These are phyloP conservation scores for Acanthurus leucopareius DNA, from an alignment of 2,797 vertebrate species.

Conservation along the genomic window DNA sequence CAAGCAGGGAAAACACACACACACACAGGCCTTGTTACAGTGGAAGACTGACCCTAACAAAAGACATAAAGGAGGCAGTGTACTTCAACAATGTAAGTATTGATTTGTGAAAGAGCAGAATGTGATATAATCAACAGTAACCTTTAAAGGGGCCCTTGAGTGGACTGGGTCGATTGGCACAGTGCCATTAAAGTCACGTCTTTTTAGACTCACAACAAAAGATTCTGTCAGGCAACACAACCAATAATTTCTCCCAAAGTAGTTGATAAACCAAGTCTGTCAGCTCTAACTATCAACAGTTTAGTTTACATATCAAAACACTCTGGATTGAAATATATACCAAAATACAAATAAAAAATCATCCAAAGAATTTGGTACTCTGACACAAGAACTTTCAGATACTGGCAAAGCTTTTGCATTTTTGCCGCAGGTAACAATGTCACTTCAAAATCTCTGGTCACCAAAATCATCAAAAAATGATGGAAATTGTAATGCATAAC, in stretches of 20 bases:
- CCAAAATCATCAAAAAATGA: background rate
- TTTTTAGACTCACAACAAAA: constrained; percentile 38
- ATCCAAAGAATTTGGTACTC: constrained; percentile 14
- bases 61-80: constrained; percentile 59
- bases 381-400: background rate
- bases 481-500: background rate
- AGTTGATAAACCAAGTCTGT: constrained; percentile 35
- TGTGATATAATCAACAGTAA: constrained; percentile 74
- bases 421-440: background rate
- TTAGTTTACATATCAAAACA: constrained; percentile 20
- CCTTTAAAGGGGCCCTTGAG: constrained; percentile 74
- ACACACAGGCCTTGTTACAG: constrained; percentile 57
- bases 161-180: constrained; percentile 53
- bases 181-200: constrained; percentile 30
- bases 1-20: background rate
- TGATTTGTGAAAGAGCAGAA: constrained; percentile 73
- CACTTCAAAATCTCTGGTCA: constrained; percentile 3
- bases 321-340: background rate
- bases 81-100: constrained; percentile 74
- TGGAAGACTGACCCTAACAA: constrained; percentile 55
- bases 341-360: constrained; percentile 7
- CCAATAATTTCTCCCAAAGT: constrained; percentile 25
- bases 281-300: constrained; percentile 29
- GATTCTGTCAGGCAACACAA: constrained; percentile 35
- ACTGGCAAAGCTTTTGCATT: background rate